Base-by-base conservation (phyloP, 1,140 invertebrate species). In the Tribolium castaneum region DNA sequence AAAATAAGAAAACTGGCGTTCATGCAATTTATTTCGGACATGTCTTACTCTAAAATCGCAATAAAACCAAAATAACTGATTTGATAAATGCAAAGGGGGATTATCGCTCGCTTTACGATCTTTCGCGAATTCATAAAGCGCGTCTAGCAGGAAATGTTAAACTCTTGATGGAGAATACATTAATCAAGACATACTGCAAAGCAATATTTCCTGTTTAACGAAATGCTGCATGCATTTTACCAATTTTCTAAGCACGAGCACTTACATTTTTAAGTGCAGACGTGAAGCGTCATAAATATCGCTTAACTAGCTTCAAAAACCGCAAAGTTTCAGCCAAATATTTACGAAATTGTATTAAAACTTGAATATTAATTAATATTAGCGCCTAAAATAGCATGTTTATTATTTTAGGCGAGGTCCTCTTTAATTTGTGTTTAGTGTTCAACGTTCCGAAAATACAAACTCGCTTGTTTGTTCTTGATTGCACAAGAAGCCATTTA, bases 311-410 rank as follows among this genome's bases (percentile, higher is more conserved):
- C 1, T 10, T 39, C 6, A 7, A 39, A 6, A 39, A 39, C 16
- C 6, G 12, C 14, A 56, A 16, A 30, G 19, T 19, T 59, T 25
- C 0, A 6, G 16, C 22, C 19, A 59, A 25, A 59, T 30, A 59
- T 59, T 59, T 25, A 59, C 19, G 6, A 59, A 59, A 59, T 59
- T 19, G 1, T 59, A 59, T 59, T 66, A 66, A 66, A 66, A 66
- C 59, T 66, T 34, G 25, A 66, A 66, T 35, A 66, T 66, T 66
- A 66, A 66, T 66, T 66, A 66, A 66, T 35, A 66, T 66, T 3
- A 35, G 30, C 22, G 22, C 59, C 59, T 66, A 66, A 66, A 35
- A 66, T 22, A 66, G 59, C 59, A 66, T 66, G 59, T 35, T 66
- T 66, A 66, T 66, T 66, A 66, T 66, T 66, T 34, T 66, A 66